Percentiles rank a stretch among this genome's conserved stretches.
These are phyloP conservation scores for Pteromalus puparum DNA, from an alignment of 1,140 invertebrate genomes.

Conservation along the genomic window DNA sequence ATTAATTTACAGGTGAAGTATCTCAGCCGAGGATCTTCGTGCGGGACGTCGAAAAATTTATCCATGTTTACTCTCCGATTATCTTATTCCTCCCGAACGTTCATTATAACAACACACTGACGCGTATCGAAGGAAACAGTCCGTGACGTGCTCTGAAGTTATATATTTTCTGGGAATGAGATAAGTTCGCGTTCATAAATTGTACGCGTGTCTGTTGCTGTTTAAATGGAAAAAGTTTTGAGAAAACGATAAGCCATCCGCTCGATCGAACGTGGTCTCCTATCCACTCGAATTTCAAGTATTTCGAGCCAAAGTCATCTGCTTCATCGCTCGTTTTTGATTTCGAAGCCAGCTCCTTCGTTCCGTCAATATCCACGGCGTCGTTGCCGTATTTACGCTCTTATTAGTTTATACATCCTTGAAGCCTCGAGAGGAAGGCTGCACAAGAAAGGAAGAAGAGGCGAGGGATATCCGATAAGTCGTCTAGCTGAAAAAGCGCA, in stretches of 20 bases:
- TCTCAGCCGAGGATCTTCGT: constrained; percentile 23
- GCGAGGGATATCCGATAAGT: constrained; percentile 35
- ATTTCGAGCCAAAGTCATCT: not conserved
- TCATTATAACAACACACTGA: not conserved
- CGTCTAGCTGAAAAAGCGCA: constrained; percentile 43
- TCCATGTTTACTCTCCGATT: constrained; percentile 33
- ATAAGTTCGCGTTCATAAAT: not conserved
- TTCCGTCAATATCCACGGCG: too few relatives aligned
- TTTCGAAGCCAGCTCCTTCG: not conserved
- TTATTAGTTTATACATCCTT: constrained; percentile 42
- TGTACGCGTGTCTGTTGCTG: too few relatives aligned
- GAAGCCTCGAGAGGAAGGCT: not conserved
- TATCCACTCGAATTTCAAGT: not conserved
- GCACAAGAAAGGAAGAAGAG: not conserved
- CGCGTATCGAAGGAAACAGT: not conserved
- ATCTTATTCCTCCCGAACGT: constrained; percentile 17
- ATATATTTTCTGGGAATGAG: constrained; percentile 8
- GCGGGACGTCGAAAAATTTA: constrained; percentile 21
- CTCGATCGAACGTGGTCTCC: not conserved
- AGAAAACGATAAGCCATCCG: not conserved
- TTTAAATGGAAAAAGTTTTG: not conserved
- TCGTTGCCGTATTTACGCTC: constrained; percentile 33
- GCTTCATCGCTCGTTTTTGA: too few relatives aligned
- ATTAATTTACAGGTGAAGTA: constrained; percentile 10
- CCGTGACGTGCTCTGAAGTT: not conserved